phyloP scores from a whole-genome alignment of 2,888 invertebrate species.

The Perizoma flavofasciatum region DNA sequence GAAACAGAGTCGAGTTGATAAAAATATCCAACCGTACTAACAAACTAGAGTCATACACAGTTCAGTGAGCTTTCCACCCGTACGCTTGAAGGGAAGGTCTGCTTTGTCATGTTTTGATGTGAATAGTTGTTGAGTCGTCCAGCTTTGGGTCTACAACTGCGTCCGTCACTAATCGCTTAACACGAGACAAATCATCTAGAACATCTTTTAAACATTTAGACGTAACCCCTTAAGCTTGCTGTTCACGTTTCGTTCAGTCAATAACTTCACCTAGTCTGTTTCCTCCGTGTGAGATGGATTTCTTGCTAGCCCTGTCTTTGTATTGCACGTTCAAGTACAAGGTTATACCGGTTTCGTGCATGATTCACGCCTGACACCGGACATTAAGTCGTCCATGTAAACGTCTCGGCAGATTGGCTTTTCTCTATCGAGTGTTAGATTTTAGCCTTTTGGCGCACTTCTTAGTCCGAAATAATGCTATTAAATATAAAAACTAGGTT shows the following conservation, averaged over 20 bases:
- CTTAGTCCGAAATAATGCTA: slow-evolving; percentile 36
- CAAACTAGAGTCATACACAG: neutral
- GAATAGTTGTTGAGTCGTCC: slow-evolving; percentile 37
- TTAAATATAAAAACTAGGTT: slow-evolving; percentile 24
- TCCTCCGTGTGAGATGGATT: slow-evolving; percentile 16
- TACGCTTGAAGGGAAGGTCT: slow-evolving; percentile 32
- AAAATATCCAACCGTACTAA: too few relatives aligned
- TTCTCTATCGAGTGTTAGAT: slow-evolving; percentile 18
- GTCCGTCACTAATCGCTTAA: slow-evolving; percentile 40
- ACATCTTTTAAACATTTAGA: slow-evolving; percentile 25
- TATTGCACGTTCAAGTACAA: slow-evolving; percentile 21
- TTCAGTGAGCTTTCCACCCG: slow-evolving; percentile 14
- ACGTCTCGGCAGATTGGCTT: slow-evolving; percentile 16
- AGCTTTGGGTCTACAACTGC: slow-evolving; percentile 37
- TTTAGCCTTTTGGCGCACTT: slow-evolving; percentile 30
- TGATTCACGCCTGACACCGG: slow-evolving; percentile 24
- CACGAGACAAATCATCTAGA: slow-evolving; percentile 36
- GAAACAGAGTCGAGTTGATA: too few relatives aligned
- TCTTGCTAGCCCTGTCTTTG: slow-evolving; percentile 15
- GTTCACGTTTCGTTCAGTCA: slow-evolving; percentile 19
- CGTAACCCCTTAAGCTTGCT: slow-evolving; percentile 25
- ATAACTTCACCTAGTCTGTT: slow-evolving; percentile 25
- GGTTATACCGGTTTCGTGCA: slow-evolving; percentile 23
- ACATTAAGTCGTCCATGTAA: slow-evolving; percentile 19
- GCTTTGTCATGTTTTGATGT: slow-evolving; percentile 41